A percentile compares a stretch with the other conserved stretches of the same genome.
These are phyloP conservation scores for Drosophila monieri DNA, from an alignment of 2,888 invertebrate species.

Conservation along the genomic window DNA sequence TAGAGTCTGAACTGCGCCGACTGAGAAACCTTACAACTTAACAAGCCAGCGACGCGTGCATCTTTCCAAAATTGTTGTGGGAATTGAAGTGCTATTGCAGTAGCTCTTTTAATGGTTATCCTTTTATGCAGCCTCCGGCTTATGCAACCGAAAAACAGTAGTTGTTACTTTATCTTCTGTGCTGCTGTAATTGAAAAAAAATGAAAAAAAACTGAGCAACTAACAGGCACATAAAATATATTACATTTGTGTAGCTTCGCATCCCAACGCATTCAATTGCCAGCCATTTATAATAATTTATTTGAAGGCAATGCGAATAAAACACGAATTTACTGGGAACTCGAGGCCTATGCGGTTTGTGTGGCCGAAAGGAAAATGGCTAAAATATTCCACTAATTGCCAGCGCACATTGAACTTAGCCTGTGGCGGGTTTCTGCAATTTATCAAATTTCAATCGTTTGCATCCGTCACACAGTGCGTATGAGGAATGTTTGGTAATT, in stretches of 20 bases:
- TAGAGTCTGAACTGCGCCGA: conserved; percentile 56
- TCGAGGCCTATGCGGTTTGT: conserved; percentile 13
- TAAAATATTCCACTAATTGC: conserved; percentile 42
- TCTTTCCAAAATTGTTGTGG: conserved; percentile 72
- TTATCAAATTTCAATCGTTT: conserved; percentile 8
- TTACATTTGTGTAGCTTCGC: conserved; percentile 57
- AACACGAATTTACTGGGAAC: conserved; percentile 26
- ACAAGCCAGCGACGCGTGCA: conserved; percentile 73
- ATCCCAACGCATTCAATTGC: conserved; percentile 65
- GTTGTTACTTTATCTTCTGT: conserved; percentile 37
- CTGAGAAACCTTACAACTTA: conserved; percentile 49
- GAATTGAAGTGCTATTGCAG: conserved; percentile 47
- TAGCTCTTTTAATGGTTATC: conserved; percentile 67
- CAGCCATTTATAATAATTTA: conserved; percentile 74
- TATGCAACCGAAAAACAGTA: conserved; percentile 61
- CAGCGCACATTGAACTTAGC: conserved; percentile 65
- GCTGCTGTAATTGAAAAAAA: conserved; percentile 63
- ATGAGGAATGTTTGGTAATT: conserved; percentile 23
- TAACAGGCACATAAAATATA: conserved; percentile 17
- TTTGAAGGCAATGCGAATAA: conserved; percentile 57
- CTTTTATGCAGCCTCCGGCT: conserved; percentile 70
- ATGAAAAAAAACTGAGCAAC: not conserved
- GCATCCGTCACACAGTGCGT: conserved; percentile 19
- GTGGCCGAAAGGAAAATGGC: conserved; percentile 23
- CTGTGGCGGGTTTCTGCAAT: not conserved